These are phyloP conservation scores for Zaprionus vittiger DNA, from an alignment of 1,140 invertebrate species.

Conservation along the genomic window DNA sequence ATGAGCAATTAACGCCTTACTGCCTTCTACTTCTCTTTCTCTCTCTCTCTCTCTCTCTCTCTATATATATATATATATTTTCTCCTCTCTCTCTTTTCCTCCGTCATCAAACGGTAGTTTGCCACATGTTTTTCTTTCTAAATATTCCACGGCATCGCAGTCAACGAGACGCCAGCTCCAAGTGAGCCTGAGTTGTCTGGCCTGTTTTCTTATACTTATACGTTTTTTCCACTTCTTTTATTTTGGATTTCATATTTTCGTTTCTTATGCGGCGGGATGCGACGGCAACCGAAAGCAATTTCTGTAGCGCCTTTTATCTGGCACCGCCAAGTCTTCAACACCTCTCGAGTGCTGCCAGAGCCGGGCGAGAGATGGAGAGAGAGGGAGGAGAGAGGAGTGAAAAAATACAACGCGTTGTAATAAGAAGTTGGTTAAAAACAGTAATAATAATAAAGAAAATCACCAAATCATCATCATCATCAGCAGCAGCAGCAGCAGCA, in stretches of 20 bases:
- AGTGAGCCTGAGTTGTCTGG: conserved; percentile 39
- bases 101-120: conserved; percentile 45
- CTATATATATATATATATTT: no score
- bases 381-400: conserved; percentile 29
- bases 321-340: conserved; percentile 81
- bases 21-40: conserved; percentile 62
- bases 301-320: conserved; percentile 80
- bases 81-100: background rate
- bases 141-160: conserved; percentile 45
- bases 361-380: conserved; percentile 29
- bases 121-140: conserved; percentile 49
- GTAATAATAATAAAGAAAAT: conserved; percentile 83
- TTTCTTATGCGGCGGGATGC: conserved; percentile 40
- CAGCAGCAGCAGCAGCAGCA: conserved; percentile 60
- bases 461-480: conserved; percentile 81
- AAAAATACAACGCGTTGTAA: conserved; percentile 72
- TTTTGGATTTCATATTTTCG: conserved; percentile 29
- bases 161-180: conserved; percentile 39
- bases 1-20: conserved; percentile 84
- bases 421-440: conserved; percentile 83
- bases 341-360: conserved; percentile 67
- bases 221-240: conserved; percentile 4
- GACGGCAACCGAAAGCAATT: conserved; percentile 66
- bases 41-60: background rate
- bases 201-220: conserved; percentile 30